Evolutionary conservation across 2,113 vertebrate species (phyloP).

Genomic region (Gorsachius goisagi): DNA sequence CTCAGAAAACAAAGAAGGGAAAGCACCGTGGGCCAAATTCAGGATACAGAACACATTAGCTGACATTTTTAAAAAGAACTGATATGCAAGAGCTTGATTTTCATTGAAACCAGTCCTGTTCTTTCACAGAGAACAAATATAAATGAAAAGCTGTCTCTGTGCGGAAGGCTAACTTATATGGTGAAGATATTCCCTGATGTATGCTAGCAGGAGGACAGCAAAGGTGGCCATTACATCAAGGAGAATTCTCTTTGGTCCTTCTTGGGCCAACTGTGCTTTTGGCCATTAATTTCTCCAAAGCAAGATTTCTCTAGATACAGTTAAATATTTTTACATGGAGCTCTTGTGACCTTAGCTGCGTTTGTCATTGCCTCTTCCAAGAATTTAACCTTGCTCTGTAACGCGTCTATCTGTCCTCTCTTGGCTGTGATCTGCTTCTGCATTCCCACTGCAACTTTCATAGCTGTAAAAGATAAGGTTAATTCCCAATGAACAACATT

Average conservation of each 20-base stretch:
- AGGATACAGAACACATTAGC: neutral
- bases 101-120: neutral
- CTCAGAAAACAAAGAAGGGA: neutral
- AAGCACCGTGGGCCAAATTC: neutral
- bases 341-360: slow-evolving; percentile 71
- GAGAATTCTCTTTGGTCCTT: neutral
- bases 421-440: slow-evolving; percentile 85
- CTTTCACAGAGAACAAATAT: neutral
- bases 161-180: neutral
- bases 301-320: neutral
- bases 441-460: slow-evolving; percentile 83
- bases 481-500: neutral
- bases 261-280: neutral
- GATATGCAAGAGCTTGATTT: neutral
- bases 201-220: neutral
- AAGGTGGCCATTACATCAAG: neutral
- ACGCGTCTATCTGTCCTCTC: slow-evolving; percentile 80
- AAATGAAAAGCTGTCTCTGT: neutral
- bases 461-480: slow-evolving; percentile 63
- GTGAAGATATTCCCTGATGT: neutral
- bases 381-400: slow-evolving; percentile 83
- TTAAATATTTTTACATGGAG: neutral
- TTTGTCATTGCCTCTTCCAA: slow-evolving; percentile 81
- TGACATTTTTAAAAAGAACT: neutral
- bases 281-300: neutral